Conservation (phyloP, 2,888 invertebrate genomes). For the Bimastos eiseni region DNA sequence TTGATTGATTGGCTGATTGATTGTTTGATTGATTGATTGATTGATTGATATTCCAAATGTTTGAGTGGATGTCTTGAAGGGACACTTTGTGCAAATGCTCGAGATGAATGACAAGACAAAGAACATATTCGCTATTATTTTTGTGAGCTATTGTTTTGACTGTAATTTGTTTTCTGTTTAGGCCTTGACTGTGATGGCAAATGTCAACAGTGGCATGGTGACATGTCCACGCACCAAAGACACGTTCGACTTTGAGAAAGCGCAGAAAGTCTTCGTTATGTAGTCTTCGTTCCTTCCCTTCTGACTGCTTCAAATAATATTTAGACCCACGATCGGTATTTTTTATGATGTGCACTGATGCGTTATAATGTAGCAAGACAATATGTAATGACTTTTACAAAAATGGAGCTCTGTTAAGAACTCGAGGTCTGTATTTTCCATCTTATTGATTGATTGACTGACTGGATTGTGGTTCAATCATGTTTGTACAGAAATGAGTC, state of each 20-base stretch:
- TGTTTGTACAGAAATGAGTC: not conserved
- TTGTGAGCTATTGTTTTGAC: not conserved
- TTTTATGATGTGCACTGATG: not conserved
- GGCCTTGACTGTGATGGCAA: slow-evolving; percentile 88
- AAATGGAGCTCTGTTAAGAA: not conserved
- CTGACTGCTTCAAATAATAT: not conserved
- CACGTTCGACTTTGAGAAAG: slow-evolving; percentile 84
- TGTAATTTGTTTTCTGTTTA: slow-evolving; percentile 57
- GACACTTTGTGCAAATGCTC: not conserved
- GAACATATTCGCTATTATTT: not conserved
- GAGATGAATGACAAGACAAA: not conserved
- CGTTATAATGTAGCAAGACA: not conserved
- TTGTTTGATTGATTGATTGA: too few species aligned
- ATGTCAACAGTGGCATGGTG: slow-evolving; percentile 85
- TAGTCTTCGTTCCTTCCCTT: slow-evolving; percentile 58
- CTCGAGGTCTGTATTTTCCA: not conserved
- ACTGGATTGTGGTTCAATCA: not conserved
- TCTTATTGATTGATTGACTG: not conserved
- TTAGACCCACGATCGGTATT: not conserved
- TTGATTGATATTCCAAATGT: not conserved
- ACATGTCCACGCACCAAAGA: slow-evolving; percentile 93
- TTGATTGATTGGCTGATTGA: too few species aligned
- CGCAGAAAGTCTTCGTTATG: slow-evolving; percentile 97
- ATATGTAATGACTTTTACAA: not conserved
- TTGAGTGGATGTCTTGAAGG: not conserved